These are phyloP conservation scores for Anastrepha ludens DNA, from an alignment of 1,140 invertebrate species.

Conservation along the genomic window DNA sequence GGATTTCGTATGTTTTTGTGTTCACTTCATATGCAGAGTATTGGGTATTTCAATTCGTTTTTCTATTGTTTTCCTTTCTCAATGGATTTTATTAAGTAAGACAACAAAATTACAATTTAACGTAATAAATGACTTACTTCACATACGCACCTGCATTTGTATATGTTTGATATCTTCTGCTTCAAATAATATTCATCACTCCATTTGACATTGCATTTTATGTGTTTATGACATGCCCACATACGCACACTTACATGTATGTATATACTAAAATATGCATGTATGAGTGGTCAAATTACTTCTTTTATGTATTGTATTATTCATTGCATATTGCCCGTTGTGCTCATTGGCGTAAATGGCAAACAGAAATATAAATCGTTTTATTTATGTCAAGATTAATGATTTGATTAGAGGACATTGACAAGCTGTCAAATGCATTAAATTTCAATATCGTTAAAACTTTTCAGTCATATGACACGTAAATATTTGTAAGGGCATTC, in stretches of 20 bases:
- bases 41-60: background rate
- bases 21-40: background rate
- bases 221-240: background rate
- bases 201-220: conserved; percentile 24
- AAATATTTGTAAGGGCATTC: too few relatives aligned
- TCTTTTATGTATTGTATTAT: background rate
- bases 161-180: conserved; percentile 5
- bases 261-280: background rate
- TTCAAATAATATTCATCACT: background rate
- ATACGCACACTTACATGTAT: background rate
- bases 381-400: conserved; percentile 47
- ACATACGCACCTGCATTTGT: background rate
- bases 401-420: conserved; percentile 5
- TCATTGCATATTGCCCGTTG: conserved; percentile 11
- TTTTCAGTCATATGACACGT: too few relatives aligned
- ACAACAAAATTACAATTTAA: conserved; percentile 1
- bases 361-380: background rate
- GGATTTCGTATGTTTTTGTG: background rate
- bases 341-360: background rate
- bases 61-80: background rate
- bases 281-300: too few relatives aligned
- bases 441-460: background rate
- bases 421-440: background rate
- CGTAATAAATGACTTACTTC: conserved; percentile 37
- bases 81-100: conserved; percentile 3